phyloP scores from a whole-genome alignment of 2,113 vertebrate species.

The Pituophis catenifer region DNA sequence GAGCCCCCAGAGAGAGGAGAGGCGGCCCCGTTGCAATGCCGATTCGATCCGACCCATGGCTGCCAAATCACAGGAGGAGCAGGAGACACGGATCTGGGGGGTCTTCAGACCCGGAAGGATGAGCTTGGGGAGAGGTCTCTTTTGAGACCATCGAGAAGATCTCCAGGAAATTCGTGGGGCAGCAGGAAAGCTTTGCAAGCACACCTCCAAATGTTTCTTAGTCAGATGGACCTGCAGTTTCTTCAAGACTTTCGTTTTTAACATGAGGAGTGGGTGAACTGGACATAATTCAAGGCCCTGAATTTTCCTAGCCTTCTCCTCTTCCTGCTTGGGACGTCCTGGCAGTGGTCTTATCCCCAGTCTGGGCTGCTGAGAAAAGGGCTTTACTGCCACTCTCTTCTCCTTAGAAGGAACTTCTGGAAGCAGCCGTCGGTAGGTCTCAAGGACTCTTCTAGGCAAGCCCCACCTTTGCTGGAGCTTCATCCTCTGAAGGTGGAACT shows the following conservation, averaged over 20 bases:
- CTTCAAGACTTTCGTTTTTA: neutral
- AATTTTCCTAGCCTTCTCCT: neutral
- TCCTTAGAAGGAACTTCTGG: neutral
- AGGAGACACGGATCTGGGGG: neutral
- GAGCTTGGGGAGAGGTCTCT: neutral
- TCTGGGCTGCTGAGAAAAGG: neutral
- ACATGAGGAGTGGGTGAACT: neutral
- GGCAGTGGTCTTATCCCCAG: neutral
- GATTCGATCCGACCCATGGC: neutral
- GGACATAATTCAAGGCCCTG: neutral
- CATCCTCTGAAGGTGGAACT: neutral
- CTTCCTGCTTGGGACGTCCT: neutral
- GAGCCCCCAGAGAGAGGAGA: neutral
- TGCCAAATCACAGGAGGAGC: neutral
- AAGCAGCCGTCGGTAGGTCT: neutral
- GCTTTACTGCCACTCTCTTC: neutral
- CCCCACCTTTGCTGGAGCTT: neutral
- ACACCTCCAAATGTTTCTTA: slow-evolving; percentile 5
- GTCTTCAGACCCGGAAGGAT: neutral
- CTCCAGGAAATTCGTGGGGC: neutral
- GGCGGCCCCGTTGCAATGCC: neutral
- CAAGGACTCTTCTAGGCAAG: neutral
- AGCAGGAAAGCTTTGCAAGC: neutral
- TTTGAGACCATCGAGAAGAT: neutral
- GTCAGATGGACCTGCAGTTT: neutral